phyloP scores from a whole-genome alignment of 2,113 vertebrate species.

The Budorcas taxicolor region DNA sequence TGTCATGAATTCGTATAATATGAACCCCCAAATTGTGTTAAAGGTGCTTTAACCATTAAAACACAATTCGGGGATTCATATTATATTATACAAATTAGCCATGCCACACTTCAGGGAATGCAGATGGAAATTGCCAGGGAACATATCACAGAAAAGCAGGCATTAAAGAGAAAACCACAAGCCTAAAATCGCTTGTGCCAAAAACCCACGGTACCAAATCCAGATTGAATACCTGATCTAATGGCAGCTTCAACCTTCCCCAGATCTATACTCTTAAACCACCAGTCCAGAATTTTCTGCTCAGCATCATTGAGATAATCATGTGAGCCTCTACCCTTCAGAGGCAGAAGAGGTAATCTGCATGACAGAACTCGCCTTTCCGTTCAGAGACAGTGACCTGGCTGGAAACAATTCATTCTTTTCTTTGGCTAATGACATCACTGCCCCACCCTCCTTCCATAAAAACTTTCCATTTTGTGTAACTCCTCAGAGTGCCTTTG shows the following conservation, averaged over 20 bases:
- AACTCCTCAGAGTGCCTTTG: neutral
- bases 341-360: neutral
- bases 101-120: neutral
- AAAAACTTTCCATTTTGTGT: neutral
- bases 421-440: neutral
- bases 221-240: neutral
- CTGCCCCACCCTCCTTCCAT: neutral
- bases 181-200: neutral
- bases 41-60: neutral
- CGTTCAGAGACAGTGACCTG: fast-evolving
- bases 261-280: neutral
- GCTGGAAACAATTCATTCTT: neutral
- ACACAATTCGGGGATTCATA: neutral
- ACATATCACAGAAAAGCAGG: neutral
- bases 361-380: neutral
- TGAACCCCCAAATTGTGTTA: neutral
- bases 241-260: neutral
- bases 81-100: neutral
- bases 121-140: neutral
- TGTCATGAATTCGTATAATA: neutral
- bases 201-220: neutral
- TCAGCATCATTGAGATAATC: neutral
- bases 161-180: neutral
- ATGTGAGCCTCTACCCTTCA: neutral
- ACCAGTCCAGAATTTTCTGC: neutral